Percentiles rank a stretch among this genome's conserved stretches.
Conservation (phyloP, 2,113 vertebrate species). For the Cavia aperea region DNA sequence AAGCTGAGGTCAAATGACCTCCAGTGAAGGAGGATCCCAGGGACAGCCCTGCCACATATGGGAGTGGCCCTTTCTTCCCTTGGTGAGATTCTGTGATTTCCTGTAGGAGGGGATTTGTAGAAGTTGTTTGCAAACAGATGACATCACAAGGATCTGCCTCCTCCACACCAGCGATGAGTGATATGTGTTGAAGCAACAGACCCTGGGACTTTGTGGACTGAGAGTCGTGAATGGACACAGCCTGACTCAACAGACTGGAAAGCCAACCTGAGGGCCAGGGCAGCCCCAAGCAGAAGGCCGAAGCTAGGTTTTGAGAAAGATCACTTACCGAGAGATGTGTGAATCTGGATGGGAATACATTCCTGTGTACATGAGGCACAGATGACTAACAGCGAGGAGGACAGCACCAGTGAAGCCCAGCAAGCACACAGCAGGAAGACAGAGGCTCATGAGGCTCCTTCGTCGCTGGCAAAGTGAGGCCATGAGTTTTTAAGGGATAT, state of each 20-base stretch:
- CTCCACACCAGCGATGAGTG: background rate
- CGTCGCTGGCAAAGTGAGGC: background rate
- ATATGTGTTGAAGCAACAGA: background rate
- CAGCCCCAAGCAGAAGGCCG: background rate
- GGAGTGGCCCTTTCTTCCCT: background rate
- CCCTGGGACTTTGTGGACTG: background rate
- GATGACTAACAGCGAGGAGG: background rate
- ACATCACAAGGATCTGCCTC: background rate
- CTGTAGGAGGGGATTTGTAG: background rate
- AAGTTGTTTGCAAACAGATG: slow-evolving; percentile 62
- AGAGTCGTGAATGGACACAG: background rate
- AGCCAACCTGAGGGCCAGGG: background rate
- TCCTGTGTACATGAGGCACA: background rate
- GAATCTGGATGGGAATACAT: background rate
- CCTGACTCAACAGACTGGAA: slow-evolving; percentile 22
- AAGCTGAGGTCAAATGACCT: background rate
- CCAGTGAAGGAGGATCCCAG: background rate
- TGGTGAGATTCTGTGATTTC: background rate
- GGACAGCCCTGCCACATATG: background rate
- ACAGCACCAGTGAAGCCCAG: background rate
- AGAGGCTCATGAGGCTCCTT: accelerated
- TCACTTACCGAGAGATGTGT: background rate
- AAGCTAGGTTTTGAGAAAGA: background rate
- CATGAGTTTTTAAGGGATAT: background rate
- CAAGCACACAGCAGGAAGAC: background rate